Evolutionary conservation across 2,797 vertebrate species (phyloP).

Genomic region (Chaetophractus vellerosus): DNA sequence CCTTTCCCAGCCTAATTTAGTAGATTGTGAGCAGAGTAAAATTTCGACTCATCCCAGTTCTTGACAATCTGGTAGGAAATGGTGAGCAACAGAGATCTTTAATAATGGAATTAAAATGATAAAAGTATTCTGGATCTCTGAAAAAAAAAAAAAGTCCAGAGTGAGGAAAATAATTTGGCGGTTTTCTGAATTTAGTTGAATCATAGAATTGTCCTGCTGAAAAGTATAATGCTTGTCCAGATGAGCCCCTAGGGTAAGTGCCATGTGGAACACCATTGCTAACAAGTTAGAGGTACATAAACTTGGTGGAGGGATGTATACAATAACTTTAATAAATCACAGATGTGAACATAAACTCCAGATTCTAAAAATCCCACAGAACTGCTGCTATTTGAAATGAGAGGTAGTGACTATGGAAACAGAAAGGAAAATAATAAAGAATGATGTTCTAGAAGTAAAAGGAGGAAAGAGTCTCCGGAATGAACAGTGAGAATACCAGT

Average conservation of each 20-base stretch:
- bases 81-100: neutral
- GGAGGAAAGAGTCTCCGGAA: neutral
- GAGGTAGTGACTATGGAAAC: neutral
- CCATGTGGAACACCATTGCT: neutral
- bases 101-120: neutral
- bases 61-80: neutral
- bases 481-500: neutral
- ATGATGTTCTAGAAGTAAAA: neutral
- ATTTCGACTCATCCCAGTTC: neutral
- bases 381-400: neutral
- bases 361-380: neutral
- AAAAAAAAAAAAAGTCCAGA: neutral
- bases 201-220: neutral
- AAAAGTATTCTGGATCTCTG: neutral
- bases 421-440: neutral
- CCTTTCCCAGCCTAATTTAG: neutral
- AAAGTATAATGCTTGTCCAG: neutral
- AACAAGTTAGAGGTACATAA: neutral
- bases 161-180: neutral
- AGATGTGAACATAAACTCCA: neutral
- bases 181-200: neutral
- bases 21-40: neutral
- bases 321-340: neutral
- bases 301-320: neutral
- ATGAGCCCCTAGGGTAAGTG: neutral